Base-by-base conservation (phyloP, 2,113 vertebrate genomes). In the Phalacrocorax carbo region DNA sequence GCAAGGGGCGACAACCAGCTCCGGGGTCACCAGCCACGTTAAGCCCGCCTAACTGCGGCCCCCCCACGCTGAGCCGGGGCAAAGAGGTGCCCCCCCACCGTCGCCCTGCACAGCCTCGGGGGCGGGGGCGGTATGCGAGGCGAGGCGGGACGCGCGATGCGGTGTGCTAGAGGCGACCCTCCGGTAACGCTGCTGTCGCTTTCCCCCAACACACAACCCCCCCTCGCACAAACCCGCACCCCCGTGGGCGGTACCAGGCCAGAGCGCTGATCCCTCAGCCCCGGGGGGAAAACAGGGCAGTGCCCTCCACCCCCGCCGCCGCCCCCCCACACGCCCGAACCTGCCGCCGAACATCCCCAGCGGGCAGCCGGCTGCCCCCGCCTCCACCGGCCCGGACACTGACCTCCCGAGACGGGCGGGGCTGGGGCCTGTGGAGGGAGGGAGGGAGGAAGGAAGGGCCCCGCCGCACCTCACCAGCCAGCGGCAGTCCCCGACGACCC, bases 11-110 rank as follows among this genome's bases (percentile, higher is more conserved):
- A 92, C 73, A 57, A 4, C 55, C 29, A 10, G 44, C 72, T 23
- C 38, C 20, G 26, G 29, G n/a, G 12, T 2, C 42, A n/a, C 48
- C 25, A n/a, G 27, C 20, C 57, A 20, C 49, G 8, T 7, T 7
- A 30, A 62, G 9, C 20, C 9, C 52, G 1, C 3, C 0, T 8
- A 23, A 4, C 20, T 1, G 55, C 46, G 18, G 8, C 27, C 27
- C 25, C 15, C 78, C 44, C 38, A 10, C 29, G 8, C 60, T 9
- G 15, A 27, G 34, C 57, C 14, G 3, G 54, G 44, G 12, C 44
- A 17, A 17, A 46, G 44, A 9, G 25, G 23, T 8, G 66, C 58
- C 48, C 49, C 49, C 21, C 12, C 26, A 1, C n/a, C 19, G 25
- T 17, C 30, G 23, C 32, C 65, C 55, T 1, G 36, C 66, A 20